Percentiles rank a stretch among this genome's conserved stretches.
These are phyloP conservation scores for Bugulina stolonifera DNA, from an alignment of 2,888 invertebrate genomes.

Conservation along the genomic window DNA sequence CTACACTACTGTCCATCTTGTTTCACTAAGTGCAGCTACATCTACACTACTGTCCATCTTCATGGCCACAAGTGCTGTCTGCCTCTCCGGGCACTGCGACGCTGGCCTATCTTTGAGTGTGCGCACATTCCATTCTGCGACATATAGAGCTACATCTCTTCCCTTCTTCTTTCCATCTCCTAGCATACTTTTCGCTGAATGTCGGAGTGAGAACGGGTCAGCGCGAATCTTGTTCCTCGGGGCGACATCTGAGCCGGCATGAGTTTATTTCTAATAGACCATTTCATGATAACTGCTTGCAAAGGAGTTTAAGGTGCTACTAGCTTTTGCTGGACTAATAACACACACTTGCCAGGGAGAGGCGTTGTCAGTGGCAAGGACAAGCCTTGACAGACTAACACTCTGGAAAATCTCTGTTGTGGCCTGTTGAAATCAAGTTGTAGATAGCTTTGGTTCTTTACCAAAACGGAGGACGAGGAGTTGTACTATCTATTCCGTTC, in stretches of 20 bases:
- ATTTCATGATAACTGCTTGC: not conserved
- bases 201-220: not conserved
- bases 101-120: constrained; percentile 9
- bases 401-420: too few relatives aligned
- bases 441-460: too few relatives aligned
- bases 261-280: not conserved
- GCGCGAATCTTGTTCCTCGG: not conserved
- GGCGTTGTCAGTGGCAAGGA: not conserved
- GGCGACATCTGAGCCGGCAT: not conserved
- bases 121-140: constrained; percentile 13
- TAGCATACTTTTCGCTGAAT: not conserved
- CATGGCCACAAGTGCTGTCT: constrained; percentile 21
- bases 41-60: not conserved
- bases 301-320: not conserved
- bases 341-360: not conserved
- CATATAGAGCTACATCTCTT: not conserved
- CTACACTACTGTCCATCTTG: not conserved
- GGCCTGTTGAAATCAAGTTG: too few relatives aligned
- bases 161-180: not conserved
- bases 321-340: not conserved
- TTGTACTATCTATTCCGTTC: too few relatives aligned
- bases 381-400: not conserved
- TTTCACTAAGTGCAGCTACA: too few relatives aligned
- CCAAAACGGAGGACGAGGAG: too few relatives aligned
- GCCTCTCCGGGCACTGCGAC: constrained; percentile 10